phyloP scores from a whole-genome alignment of 2,797 vertebrate genomes.

The Mormyrops attenuatus region DNA sequence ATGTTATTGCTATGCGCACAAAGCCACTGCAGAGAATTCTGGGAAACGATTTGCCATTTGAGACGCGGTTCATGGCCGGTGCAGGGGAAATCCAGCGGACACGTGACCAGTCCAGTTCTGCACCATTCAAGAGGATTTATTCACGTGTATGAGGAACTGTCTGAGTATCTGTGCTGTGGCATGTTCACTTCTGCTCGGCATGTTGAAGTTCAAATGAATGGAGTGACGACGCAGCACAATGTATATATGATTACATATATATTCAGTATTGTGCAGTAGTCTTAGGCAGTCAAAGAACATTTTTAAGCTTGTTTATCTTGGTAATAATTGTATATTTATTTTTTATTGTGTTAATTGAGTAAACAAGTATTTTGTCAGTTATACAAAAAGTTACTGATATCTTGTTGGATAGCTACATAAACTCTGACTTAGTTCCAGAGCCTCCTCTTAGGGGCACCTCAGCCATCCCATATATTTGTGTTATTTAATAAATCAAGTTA shows the following conservation, averaged over 20 bases:
- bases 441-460: background rate
- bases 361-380: background rate
- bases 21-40: background rate
- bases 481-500: background rate
- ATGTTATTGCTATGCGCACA: background rate
- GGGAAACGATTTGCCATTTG: background rate
- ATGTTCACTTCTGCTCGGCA: background rate
- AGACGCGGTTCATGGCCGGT: background rate
- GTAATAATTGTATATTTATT: background rate
- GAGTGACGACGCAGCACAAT: background rate
- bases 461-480: background rate
- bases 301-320: background rate
- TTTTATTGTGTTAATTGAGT: background rate
- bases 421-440: background rate
- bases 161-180: background rate
- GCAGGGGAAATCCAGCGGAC: background rate
- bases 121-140: background rate
- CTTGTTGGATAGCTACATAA: background rate
- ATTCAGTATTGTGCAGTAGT: background rate
- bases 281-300: background rate
- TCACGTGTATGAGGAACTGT: constrained; percentile 5
- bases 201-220: background rate
- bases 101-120: background rate
- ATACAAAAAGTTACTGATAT: background rate
- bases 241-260: background rate